phyloP scores from a whole-genome alignment of 2,113 vertebrate genomes.

The Pitta sordida region DNA sequence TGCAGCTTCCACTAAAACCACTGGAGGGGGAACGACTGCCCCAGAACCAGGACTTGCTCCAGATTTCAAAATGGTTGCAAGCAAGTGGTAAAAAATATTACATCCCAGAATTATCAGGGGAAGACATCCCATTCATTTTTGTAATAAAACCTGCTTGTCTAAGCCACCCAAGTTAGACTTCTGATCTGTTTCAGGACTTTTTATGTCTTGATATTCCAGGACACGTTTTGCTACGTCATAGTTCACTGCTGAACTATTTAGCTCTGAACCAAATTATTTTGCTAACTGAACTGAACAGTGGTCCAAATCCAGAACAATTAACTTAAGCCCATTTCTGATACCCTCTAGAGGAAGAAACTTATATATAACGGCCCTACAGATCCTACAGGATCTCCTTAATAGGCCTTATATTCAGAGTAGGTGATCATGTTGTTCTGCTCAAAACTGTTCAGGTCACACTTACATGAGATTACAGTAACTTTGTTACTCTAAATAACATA shows the following conservation, averaged over 20 bases:
- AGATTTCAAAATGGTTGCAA: neutral
- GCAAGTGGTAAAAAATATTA: neutral
- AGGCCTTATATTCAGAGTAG: neutral
- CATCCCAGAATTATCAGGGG: neutral
- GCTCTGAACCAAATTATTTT: neutral
- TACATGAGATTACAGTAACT: neutral
- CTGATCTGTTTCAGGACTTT: neutral
- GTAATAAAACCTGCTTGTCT: neutral
- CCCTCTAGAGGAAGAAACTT: neutral
- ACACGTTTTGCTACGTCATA: neutral
- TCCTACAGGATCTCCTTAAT: neutral
- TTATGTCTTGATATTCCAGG: neutral
- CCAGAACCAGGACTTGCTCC: neutral
- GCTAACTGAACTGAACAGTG: neutral
- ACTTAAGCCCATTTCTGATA: neutral
- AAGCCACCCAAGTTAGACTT: neutral
- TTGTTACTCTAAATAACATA: neutral
- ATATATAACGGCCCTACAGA: neutral
- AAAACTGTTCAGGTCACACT: neutral
- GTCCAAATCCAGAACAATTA: neutral
- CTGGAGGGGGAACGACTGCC: neutral
- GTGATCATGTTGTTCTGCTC: neutral
- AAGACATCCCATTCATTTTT: neutral
- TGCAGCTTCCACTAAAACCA: neutral
- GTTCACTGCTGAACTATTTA: neutral